phyloP scores from a whole-genome alignment of 1,140 invertebrate species.

The Penaeus vannamei region DNA sequence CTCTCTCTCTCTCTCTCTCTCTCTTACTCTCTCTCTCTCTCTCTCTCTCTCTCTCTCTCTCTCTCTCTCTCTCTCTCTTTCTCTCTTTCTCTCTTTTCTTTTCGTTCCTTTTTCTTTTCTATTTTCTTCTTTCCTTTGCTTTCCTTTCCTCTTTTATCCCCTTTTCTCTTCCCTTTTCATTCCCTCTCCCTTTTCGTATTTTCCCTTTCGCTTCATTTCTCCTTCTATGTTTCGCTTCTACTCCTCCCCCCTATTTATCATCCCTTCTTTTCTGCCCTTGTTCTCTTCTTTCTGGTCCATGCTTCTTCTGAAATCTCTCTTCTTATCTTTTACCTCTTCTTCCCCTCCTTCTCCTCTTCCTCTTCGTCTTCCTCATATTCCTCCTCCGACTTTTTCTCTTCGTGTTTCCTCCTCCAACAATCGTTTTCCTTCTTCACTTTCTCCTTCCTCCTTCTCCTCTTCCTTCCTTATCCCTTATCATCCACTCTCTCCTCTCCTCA shows the following conservation, averaged over 20 bases:
- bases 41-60: background rate
- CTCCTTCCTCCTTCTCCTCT: background rate
- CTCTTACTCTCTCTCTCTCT: no score
- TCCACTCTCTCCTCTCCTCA: background rate
- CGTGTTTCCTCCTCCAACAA: background rate
- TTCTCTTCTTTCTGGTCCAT: background rate
- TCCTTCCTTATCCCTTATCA: slow-evolving; percentile 12
- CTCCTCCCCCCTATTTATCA: background rate
- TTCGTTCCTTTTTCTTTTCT: background rate
- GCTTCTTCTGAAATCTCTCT: background rate
- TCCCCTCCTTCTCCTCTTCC: background rate
- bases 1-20: no score
- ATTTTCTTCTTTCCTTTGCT: background rate
- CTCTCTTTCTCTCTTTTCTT: background rate
- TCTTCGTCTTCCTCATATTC: background rate
- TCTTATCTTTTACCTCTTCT: background rate
- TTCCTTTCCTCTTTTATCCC: background rate
- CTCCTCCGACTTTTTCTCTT: background rate
- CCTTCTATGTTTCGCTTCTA: background rate
- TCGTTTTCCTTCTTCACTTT: background rate
- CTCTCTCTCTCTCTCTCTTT: background rate
- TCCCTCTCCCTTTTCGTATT: no score
- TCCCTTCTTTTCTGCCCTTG: slow-evolving; percentile 22
- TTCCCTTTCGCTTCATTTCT: background rate
- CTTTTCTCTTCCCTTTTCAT: background rate